Conservation (phyloP, 2,888 invertebrate species). For the Phaedon cochleariae region DNA sequence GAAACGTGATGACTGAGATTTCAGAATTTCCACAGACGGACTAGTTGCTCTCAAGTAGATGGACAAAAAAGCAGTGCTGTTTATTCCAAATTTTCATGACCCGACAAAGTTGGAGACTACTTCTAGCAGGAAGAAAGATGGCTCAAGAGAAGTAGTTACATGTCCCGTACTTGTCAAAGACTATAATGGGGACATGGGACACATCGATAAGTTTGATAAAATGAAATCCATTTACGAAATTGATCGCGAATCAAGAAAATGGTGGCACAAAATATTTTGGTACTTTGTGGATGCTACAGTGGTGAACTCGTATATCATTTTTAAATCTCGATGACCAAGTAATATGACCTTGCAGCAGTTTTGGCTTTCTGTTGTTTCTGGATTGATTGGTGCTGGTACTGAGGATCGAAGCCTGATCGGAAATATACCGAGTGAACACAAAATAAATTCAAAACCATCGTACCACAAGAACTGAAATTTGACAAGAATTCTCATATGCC, state of each 20-base stretch:
- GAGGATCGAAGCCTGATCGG: too few relatives aligned
- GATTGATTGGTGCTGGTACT: background rate
- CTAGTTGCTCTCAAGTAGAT: background rate
- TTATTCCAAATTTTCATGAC: background rate
- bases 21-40: conserved; percentile 9
- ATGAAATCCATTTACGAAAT: conserved; percentile 47
- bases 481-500: conserved; percentile 10
- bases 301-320: conserved; percentile 3
- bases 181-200: conserved; percentile 50
- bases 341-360: conserved; percentile 6
- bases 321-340: background rate
- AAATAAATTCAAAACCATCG: background rate
- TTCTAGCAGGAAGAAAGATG: conserved; percentile 39
- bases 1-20: conserved; percentile 42
- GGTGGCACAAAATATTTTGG: conserved; percentile 42
- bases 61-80: background rate
- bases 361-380: conserved; percentile 4
- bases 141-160: conserved; percentile 30
- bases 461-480: background rate
- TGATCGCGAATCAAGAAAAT: conserved; percentile 49
- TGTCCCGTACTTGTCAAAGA: conserved; percentile 45
- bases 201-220: conserved; percentile 50
- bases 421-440: background rate
- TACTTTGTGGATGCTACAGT: background rate
- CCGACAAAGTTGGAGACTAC: background rate